These are phyloP conservation scores for Rotaria magnacalcarata DNA, from an alignment of 2,888 invertebrate genomes.

Conservation along the genomic window DNA sequence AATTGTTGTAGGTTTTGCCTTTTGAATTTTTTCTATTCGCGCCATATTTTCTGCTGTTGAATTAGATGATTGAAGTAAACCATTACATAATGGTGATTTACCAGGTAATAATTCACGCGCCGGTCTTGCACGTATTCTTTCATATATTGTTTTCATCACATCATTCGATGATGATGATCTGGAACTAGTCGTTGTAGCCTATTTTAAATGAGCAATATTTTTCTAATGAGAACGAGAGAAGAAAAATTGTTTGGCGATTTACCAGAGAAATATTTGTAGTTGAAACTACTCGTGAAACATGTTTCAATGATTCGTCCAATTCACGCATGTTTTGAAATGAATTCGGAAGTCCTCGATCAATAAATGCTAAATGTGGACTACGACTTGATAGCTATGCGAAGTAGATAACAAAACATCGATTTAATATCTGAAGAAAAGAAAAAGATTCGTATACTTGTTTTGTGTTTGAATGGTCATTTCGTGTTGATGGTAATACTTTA, in stretches of 20 bases:
- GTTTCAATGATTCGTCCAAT: neutral
- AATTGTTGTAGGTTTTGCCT: neutral
- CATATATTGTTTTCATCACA: neutral
- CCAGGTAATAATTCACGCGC: conserved; percentile 11
- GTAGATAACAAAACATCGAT: neutral
- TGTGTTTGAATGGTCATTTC: neutral
- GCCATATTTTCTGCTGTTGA: neutral
- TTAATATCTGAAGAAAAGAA: neutral
- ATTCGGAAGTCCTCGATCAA: neutral
- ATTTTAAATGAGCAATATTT: neutral
- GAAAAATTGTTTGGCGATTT: neutral
- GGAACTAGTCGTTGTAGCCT: neutral
- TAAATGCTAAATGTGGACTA: neutral
- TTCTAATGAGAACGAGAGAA: neutral
- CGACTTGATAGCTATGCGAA: neutral
- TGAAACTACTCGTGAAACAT: neutral
- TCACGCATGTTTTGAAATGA: neutral
- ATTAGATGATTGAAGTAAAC: neutral
- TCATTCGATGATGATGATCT: neutral
- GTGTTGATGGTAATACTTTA: neutral
- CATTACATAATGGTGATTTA: neutral
- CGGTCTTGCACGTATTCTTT: conserved; percentile 18
- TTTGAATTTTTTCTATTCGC: conserved; percentile 10
- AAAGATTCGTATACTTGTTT: neutral
- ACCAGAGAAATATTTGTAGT: neutral